These are phyloP conservation scores for Sphinx pinastri DNA, from an alignment of 2,888 invertebrate genomes.

Conservation along the genomic window DNA sequence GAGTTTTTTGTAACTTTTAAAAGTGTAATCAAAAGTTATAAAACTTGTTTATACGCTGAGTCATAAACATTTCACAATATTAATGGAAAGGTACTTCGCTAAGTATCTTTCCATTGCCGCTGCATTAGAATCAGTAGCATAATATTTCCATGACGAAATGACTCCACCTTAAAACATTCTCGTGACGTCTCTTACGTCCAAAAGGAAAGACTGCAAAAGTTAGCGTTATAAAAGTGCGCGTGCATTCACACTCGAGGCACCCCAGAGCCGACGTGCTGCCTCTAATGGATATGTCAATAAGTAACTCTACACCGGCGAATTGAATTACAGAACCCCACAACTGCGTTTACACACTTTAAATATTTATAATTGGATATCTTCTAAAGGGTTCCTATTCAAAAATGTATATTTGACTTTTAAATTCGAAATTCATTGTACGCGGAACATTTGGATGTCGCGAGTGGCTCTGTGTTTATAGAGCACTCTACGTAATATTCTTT, in stretches of 20 bases:
- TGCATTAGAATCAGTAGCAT: no score
- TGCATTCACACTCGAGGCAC: conserved; percentile 29
- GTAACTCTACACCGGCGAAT: conserved; percentile 73
- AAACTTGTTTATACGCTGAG: neutral
- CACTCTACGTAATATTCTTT: neutral
- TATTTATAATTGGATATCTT: conserved; percentile 72
- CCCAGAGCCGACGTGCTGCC: conserved; percentile 50
- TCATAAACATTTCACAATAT: no score
- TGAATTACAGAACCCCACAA: conserved; percentile 67
- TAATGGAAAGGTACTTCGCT: no score
- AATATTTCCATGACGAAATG: no score
- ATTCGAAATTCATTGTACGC: conserved; percentile 13
- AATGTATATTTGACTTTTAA: conserved; percentile 15
- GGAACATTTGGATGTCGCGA: neutral
- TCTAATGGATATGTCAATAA: conserved; percentile 80
- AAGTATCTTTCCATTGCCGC: no score
- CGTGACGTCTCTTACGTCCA: neutral
- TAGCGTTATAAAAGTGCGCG: conserved; percentile 25
- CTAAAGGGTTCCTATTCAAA: conserved; percentile 25
- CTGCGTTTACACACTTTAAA: conserved; percentile 67
- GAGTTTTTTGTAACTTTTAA: neutral
- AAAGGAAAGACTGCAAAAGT: conserved; percentile 9
- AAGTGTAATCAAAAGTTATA: neutral
- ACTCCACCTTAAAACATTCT: neutral
- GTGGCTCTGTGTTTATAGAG: conserved; percentile 1